phyloP scores from a whole-genome alignment of 2,113 vertebrate species.

The Tragelaphus strepsiceros region DNA sequence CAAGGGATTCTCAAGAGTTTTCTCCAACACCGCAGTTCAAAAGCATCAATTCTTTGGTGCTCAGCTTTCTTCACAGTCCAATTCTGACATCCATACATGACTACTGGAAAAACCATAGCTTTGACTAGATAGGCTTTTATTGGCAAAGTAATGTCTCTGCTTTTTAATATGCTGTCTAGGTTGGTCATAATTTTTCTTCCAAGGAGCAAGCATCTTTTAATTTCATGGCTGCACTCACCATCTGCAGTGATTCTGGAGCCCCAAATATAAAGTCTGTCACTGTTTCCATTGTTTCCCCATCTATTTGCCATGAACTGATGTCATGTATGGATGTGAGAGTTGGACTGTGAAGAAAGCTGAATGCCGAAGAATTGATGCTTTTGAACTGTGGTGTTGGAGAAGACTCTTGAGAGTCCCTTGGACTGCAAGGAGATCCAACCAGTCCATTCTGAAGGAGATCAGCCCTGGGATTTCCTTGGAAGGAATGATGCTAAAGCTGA shows the following conservation, averaged over 20 bases:
- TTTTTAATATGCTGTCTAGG: neutral
- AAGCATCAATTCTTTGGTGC: fast-evolving
- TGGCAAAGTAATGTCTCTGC: neutral
- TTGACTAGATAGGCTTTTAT: neutral
- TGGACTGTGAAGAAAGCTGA: no score
- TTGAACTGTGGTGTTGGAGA: no score
- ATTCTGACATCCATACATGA: neutral
- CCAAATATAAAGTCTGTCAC: neutral
- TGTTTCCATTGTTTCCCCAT: neutral
- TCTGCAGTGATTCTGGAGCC: neutral
- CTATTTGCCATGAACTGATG: neutral
- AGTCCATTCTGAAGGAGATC: no score
- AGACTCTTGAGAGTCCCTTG: no score
- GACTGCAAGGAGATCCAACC: no score
- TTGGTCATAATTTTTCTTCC: neutral
- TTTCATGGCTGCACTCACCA: neutral
- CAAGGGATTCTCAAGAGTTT: neutral
- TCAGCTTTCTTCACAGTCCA: neutral
- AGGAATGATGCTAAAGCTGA: no score
- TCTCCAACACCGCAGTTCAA: neutral
- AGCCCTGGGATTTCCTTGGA: no score
- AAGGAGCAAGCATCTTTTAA: neutral
- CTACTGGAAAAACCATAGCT: neutral
- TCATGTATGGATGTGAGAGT: no score
- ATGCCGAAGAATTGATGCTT: no score